Evolutionary conservation across 2,888 invertebrate genomes (phyloP).

Genomic region (Drosophila pseudotalamancana): DNA sequence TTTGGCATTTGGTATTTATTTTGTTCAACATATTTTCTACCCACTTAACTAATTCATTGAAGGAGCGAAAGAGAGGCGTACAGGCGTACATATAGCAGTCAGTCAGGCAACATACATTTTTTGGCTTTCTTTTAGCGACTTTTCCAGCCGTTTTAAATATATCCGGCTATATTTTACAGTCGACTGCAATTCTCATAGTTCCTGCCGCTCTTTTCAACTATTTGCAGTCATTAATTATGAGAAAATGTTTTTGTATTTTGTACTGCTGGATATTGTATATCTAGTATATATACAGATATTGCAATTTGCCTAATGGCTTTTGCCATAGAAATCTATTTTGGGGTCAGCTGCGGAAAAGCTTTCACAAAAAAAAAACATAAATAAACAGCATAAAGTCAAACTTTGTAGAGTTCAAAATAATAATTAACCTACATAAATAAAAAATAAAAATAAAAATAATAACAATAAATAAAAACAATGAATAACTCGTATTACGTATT

Average conservation of each 20-base stretch:
- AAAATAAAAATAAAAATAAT: slow-evolving; percentile 20
- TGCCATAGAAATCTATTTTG: slow-evolving; percentile 19
- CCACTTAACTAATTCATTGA: slow-evolving; percentile 57
- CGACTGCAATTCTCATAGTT: slow-evolving; percentile 67
- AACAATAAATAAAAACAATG: slow-evolving; percentile 13
- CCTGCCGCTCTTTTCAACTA: slow-evolving; percentile 45
- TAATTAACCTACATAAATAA: slow-evolving; percentile 66
- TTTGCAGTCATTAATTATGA: slow-evolving; percentile 71
- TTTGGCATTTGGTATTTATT: slow-evolving; percentile 35
- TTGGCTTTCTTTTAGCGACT: slow-evolving; percentile 17
- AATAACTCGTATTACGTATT: slow-evolving; percentile 47
- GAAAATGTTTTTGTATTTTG: slow-evolving; percentile 65
- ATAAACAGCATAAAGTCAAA: background rate
- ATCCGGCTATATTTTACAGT: slow-evolving; percentile 64
- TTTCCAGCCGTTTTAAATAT: slow-evolving; percentile 53
- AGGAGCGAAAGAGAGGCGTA: slow-evolving; percentile 45
- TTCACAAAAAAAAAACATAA: slow-evolving; percentile 8
- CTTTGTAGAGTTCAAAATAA: slow-evolving; percentile 33
- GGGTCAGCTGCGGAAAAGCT: slow-evolving; percentile 31
- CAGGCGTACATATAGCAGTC: no score
- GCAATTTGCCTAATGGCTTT: slow-evolving; percentile 66
- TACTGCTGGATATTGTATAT: slow-evolving; percentile 29
- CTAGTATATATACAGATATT: background rate
- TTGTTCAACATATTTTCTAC: slow-evolving; percentile 8
- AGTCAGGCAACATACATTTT: slow-evolving; percentile 15